phyloP scores from a whole-genome alignment of 2,797 vertebrate genomes.

The Sylvia borin region DNA sequence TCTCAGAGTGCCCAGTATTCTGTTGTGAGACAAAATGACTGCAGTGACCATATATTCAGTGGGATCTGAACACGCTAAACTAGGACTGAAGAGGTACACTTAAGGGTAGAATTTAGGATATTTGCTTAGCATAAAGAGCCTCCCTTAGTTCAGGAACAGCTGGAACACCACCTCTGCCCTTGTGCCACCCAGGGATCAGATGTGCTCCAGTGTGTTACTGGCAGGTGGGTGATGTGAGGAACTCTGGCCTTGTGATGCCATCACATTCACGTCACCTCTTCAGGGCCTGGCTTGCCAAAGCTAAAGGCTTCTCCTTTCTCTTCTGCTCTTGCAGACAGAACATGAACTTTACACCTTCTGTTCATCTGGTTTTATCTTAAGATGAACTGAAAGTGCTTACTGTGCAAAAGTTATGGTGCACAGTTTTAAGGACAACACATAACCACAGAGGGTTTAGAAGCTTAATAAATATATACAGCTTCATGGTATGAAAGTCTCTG shows the following conservation, averaged over 20 bases:
- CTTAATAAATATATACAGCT: neutral
- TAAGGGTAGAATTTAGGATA: neutral
- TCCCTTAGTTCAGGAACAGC: neutral
- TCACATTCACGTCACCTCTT: neutral
- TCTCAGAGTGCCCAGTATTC: neutral
- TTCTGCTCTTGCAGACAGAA: neutral
- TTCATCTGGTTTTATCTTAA: neutral
- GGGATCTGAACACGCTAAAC: neutral
- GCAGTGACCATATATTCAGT: neutral
- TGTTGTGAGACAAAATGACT: neutral
- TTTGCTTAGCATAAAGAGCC: neutral
- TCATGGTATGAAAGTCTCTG: neutral
- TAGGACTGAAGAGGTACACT: neutral
- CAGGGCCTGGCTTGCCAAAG: neutral
- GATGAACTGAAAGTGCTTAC: neutral
- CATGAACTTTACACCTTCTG: neutral
- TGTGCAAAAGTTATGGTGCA: neutral
- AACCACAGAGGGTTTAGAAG: neutral
- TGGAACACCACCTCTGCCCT: neutral
- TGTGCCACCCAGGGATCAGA: neutral
- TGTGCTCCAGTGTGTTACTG: rapidly evolving
- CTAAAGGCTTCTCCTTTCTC: neutral
- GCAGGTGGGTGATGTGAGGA: neutral
- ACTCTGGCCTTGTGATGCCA: neutral
- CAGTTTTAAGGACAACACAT: neutral